Percentiles rank a stretch among this genome's conserved stretches.
Evolutionary conservation across 64 coral and sea anemone species (phyloP).

Genomic region (Exaiptasia diaphana): DNA sequence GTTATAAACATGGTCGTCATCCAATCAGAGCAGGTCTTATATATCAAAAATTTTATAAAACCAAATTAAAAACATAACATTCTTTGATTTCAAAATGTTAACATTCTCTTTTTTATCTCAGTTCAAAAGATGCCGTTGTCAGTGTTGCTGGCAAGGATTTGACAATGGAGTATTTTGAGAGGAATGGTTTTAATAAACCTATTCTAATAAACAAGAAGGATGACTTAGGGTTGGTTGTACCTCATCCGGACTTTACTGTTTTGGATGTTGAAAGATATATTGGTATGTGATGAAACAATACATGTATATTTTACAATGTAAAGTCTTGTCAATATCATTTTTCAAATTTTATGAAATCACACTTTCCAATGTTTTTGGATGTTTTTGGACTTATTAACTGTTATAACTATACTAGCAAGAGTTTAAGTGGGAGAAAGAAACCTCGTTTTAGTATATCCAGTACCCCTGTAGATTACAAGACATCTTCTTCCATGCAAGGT

Average conservation of each 20-base stretch:
- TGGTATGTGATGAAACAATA: conserved; percentile 49
- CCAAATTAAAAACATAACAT: neutral
- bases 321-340: no score
- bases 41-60: neutral
- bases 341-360: no score
- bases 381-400: no score
- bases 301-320: neutral
- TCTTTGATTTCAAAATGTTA: neutral
- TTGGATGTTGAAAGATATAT: conserved; percentile 91
- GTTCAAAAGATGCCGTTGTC: neutral
- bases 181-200: conserved; percentile 83
- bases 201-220: conserved; percentile 80
- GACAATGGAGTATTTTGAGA: conserved; percentile 70
- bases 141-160: conserved; percentile 61
- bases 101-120: neutral
- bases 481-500: no score
- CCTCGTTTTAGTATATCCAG: no score
- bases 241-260: conserved; percentile 64
- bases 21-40: neutral
- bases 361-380: no score
- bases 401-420: no score
- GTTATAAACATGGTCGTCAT: no score
- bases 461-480: no score
- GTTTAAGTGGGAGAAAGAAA: no score
- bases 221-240: conserved; percentile 74